Evolutionary conservation across 1,140 invertebrate genomes (phyloP).

Genomic region (Conus betulinus): DNA sequence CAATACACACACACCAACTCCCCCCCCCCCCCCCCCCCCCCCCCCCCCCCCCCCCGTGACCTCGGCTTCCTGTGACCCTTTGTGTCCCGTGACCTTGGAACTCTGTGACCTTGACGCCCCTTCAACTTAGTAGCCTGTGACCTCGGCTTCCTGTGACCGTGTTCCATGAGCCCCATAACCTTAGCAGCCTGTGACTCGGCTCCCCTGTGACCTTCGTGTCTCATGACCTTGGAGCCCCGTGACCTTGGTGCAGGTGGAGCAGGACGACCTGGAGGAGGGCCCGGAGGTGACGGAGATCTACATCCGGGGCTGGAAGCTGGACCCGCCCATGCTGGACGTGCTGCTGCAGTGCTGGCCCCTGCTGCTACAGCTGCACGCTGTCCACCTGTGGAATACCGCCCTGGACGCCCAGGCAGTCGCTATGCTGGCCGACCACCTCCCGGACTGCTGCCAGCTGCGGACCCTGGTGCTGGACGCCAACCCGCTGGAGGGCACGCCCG

Average conservation of each 20-base stretch:
- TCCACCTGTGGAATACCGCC: not conserved
- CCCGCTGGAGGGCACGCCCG: not conserved
- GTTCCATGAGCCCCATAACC: no score
- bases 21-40: no score
- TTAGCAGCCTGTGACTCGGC: no score
- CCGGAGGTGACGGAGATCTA: not conserved
- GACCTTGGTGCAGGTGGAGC: not conserved
- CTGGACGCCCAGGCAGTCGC: not conserved
- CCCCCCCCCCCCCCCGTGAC: no score
- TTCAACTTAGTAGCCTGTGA: no score
- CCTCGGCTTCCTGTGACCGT: no score
- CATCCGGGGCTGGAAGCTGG: constrained; percentile 24
- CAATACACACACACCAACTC: no score
- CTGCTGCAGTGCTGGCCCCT: not conserved
- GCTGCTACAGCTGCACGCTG: not conserved
- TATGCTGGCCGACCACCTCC: not conserved
- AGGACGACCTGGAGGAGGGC: not conserved
- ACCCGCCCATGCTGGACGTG: not conserved
- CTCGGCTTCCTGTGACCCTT: no score
- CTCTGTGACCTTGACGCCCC: no score
- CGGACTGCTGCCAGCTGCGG: not conserved
- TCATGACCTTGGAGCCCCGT: no score
- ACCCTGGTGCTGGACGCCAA: constrained; percentile 3
- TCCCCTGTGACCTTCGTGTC: no score
- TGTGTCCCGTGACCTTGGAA: no score